Evolutionary conservation across 2,113 vertebrate species (phyloP).

Genomic region (Cervus canadensis): DNA sequence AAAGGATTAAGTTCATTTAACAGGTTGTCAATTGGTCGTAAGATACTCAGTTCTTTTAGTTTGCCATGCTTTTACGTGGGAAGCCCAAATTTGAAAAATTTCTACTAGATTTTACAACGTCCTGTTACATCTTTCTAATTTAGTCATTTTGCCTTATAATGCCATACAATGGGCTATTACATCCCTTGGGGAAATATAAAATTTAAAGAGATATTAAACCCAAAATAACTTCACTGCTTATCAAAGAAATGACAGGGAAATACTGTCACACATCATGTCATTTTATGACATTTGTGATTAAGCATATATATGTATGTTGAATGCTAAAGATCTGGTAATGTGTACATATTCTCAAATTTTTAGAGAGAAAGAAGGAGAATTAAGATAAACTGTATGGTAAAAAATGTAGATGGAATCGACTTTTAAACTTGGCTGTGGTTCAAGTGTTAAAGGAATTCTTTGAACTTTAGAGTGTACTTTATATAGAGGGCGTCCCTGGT

Average conservation of each 20-base stretch:
- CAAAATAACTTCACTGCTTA: slow-evolving; percentile 15
- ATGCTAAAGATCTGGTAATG: not conserved
- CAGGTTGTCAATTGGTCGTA: not conserved
- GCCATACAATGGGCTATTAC: not conserved
- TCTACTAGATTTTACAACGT: slow-evolving; percentile 24
- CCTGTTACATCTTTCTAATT: not conserved
- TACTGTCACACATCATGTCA: not conserved
- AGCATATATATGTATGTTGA: not conserved
- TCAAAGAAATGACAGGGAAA: slow-evolving; percentile 28
- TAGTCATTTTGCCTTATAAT: slow-evolving; percentile 27
- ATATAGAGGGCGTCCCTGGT: not conserved
- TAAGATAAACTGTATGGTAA: not conserved
- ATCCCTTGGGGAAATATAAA: slow-evolving; percentile 34
- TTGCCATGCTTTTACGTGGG: not conserved
- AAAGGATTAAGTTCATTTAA: not conserved
- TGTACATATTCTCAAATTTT: not conserved
- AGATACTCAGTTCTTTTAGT: not conserved
- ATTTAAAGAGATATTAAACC: slow-evolving; percentile 41
- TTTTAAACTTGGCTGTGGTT: not conserved
- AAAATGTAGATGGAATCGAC: not conserved
- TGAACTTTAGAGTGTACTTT: not conserved
- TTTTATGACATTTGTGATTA: slow-evolving; percentile 46
- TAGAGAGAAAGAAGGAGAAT: not conserved
- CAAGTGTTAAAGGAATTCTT: not conserved
- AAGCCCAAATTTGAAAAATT: slow-evolving; percentile 37